A percentile compares a stretch with the other conserved stretches of the same genome.
phyloP scores from a whole-genome alignment of 2,113 vertebrate species.

The Acinonyx jubatus region DNA sequence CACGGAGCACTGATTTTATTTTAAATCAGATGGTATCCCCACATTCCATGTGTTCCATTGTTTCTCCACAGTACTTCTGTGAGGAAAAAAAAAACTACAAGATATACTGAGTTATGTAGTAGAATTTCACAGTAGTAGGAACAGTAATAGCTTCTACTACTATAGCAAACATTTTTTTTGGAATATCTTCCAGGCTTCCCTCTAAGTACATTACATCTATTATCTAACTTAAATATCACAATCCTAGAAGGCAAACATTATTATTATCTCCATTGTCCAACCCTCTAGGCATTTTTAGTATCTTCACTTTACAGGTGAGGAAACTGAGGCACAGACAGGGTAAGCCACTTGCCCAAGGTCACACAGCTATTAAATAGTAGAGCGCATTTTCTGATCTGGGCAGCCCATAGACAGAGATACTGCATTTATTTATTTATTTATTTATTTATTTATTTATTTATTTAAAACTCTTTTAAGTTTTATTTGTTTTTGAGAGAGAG shows the following conservation, averaged over 20 bases:
- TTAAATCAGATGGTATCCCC: neutral
- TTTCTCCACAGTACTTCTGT: neutral
- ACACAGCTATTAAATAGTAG: neutral
- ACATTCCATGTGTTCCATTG: neutral
- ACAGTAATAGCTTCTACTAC: neutral
- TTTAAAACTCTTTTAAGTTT: neutral
- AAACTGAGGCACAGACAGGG: neutral
- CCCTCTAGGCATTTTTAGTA: neutral
- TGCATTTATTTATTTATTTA: neutral
- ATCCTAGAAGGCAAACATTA: neutral
- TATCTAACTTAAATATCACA: neutral
- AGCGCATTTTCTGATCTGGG: neutral
- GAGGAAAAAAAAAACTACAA: neutral
- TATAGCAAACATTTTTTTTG: neutral
- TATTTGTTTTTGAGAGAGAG: neutral
- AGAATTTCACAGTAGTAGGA: neutral
- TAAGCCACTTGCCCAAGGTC: neutral
- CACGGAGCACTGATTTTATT: neutral
- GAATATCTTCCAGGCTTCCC: neutral
- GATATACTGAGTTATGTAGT: neutral
- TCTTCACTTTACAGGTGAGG: neutral
- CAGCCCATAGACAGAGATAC: neutral
- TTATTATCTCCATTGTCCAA: neutral
- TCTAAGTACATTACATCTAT: neutral
- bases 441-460: neutral